Evolutionary conservation across 2,888 invertebrate genomes (phyloP), one percentile per base, ranked within the genome.

Genomic region (Sialis lutaria): DNA sequence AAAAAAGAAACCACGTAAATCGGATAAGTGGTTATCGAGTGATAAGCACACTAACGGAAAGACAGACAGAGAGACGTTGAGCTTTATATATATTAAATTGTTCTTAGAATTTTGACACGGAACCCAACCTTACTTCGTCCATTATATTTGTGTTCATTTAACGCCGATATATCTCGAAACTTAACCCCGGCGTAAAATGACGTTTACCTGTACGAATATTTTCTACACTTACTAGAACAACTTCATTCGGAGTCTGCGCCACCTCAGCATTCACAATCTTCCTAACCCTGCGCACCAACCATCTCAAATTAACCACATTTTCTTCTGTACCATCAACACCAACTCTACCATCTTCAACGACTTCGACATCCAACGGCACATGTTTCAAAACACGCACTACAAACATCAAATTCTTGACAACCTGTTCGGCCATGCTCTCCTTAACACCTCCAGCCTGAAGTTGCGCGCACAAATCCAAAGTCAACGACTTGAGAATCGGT

Each of bases 261-360:
- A 90, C 74, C 69, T 93, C 93, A 6, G 74, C 71, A 59, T 88
- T 85, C 1, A 88, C 74, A 50, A 84, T 76, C 57, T 77, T 79
- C 43, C 84, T 70, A 58, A 91, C 67, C 55, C 79, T 80, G 53
- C 78, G 79, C 6, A 85, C 60, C 32, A 90, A 66, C 88, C 88
- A 89, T 32, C 74, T 60, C 2, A 88, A 68, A 54, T 80, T 79
- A 33, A 85, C 68, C n/a, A 33, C 7, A 35, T 33, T 31, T 3
- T 22, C 37, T 8, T 7, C 13, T 31, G 10, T 32, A 10, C 60
- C 58, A n/a, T 62, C 62, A 37, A 67, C 67, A 1, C 57, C 54
- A 3, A 67, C 65, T 0, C 64, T 62, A 0, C 60, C 58, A 55
- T 54, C 57, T 1, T 64, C 60, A 4, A 55, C 55, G 2, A 64